Conservation (phyloP, 2,888 invertebrate genomes). For the Acanthopleura granulata region DNA sequence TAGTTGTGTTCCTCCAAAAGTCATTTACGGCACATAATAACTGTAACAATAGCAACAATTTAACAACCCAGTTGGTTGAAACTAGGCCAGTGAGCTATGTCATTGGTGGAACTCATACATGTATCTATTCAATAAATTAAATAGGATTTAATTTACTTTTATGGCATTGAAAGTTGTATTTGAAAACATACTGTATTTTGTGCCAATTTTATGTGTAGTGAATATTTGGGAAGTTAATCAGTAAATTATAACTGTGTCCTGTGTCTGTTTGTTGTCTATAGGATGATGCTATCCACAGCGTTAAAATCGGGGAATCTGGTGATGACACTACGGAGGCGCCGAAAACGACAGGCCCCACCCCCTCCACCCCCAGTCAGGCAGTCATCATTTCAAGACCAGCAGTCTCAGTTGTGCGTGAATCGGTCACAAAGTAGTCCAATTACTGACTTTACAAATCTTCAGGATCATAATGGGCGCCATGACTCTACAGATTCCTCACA, state of each 20-base stretch:
- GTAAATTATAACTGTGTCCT: not conserved
- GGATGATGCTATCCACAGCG: conserved; percentile 45
- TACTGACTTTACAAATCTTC: not conserved
- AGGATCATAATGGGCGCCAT: not conserved
- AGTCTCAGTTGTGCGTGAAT: conserved; percentile 8
- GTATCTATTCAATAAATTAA: too few species aligned
- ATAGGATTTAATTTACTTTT: too few species aligned
- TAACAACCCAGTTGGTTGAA: too few species aligned
- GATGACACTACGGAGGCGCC: conserved; percentile 50
- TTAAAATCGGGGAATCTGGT: conserved; percentile 48
- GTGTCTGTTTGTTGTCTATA: conserved; percentile 29
- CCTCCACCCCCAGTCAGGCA: conserved; percentile 42
- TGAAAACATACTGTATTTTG: too few species aligned
- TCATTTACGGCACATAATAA: too few species aligned
- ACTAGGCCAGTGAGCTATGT: too few species aligned
- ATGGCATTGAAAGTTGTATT: too few species aligned
- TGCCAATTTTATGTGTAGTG: too few species aligned
- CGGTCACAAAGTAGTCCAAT: not conserved
- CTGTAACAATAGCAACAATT: too few species aligned
- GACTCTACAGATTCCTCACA: not conserved
- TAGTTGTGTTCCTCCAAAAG: too few species aligned
- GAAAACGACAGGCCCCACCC: conserved; percentile 48
- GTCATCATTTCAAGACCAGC: conserved; percentile 23
- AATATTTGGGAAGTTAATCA: too few species aligned
- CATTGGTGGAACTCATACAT: too few species aligned